These are phyloP conservation scores for Lepus europaeus DNA, from an alignment of 2,113 vertebrate genomes.

Conservation along the genomic window DNA sequence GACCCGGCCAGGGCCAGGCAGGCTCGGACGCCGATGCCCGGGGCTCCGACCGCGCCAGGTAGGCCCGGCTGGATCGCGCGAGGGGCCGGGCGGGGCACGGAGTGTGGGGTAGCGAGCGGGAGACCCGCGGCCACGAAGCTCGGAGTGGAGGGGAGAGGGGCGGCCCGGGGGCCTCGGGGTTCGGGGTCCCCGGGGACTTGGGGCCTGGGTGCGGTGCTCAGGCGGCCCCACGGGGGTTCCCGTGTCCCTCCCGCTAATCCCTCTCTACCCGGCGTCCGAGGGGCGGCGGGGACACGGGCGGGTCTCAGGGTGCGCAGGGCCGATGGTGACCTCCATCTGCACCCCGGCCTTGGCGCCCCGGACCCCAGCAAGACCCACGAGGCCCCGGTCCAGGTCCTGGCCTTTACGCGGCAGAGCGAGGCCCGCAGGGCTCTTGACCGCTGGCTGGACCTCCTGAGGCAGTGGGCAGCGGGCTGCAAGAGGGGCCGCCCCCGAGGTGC, in stretches of 20 bases:
- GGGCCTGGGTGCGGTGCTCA: not conserved
- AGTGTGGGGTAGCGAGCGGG: too few relatives aligned
- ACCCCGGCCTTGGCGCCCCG: not conserved
- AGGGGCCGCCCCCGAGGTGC: not conserved
- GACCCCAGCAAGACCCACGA: accelerated
- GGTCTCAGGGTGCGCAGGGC: too few relatives aligned
- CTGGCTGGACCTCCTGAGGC: not conserved
- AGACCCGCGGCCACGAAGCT: not conserved
- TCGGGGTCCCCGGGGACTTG: too few relatives aligned
- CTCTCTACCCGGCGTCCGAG: not conserved
- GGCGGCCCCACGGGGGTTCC: not conserved
- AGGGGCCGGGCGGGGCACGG: not conserved
- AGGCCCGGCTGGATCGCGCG: conserved; percentile 23
- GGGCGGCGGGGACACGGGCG: not conserved
- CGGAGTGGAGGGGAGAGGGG: not conserved
- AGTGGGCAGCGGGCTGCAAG: accelerated
- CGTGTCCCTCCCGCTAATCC: not conserved
- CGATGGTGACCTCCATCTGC: too few relatives aligned
- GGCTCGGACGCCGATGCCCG: not conserved
- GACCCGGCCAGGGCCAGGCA: not conserved
- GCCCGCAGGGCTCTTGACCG: not conserved
- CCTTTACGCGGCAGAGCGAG: not conserved
- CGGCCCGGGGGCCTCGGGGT: not conserved
- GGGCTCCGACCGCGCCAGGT: conserved; percentile 71
- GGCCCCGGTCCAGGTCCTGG: not conserved